A percentile compares a stretch with the other conserved stretches of the same genome.
phyloP scores from a whole-genome alignment of 2,113 vertebrate genomes.

The Xenus cinereus region DNA sequence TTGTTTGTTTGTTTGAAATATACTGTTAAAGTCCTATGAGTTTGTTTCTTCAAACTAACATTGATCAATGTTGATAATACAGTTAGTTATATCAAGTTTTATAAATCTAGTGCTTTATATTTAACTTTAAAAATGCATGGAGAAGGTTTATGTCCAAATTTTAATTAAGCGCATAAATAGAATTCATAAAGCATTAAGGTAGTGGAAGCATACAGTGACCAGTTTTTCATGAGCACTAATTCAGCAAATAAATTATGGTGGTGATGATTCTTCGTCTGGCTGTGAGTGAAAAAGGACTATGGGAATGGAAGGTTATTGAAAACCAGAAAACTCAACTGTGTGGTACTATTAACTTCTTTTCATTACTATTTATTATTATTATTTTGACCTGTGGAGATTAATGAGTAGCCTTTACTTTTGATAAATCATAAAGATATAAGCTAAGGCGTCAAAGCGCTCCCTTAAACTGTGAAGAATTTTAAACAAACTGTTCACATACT shows the following conservation, averaged over 20 bases:
- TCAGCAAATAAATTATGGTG: neutral
- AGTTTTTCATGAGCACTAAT: neutral
- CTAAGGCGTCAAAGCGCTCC: neutral
- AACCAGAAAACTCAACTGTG: neutral
- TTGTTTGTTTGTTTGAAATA: neutral
- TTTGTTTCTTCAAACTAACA: neutral
- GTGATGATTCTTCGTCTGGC: neutral
- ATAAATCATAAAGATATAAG: neutral
- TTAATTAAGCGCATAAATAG: neutral
- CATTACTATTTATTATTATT: neutral
- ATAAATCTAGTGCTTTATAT: neutral
- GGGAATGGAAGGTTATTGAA: neutral
- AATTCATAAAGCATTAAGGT: neutral
- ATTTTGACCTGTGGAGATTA: neutral
- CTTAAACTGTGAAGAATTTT: neutral
- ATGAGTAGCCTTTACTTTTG: neutral
- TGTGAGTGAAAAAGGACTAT: neutral
- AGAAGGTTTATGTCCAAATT: neutral
- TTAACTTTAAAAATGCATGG: neutral
- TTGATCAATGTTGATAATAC: neutral
- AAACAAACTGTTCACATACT: neutral
- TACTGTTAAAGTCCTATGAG: neutral
- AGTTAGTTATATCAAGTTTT: neutral
- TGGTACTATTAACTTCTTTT: neutral
- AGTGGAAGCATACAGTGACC: neutral